Evolutionary conservation across 2,888 invertebrate species (phyloP).

Genomic region (Drosophila gaucha): DNA sequence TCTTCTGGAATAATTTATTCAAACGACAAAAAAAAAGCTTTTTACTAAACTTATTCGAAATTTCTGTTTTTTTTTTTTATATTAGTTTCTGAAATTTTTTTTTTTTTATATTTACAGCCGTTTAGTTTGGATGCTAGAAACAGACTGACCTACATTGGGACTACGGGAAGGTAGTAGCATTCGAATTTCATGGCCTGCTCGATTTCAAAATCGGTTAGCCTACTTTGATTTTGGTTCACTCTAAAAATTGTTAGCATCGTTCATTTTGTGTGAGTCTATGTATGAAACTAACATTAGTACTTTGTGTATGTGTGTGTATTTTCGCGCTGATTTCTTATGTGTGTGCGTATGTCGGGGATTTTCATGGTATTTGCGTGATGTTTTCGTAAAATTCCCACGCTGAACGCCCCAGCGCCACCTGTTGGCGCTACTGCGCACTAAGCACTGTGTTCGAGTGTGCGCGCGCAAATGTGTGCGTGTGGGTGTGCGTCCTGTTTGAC

Average conservation of each 20-base stretch:
- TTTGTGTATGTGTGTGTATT: neutral
- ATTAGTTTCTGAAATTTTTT: neutral
- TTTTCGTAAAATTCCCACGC: constrained; percentile 52
- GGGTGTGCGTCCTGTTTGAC: constrained; percentile 13
- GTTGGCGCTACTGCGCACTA: constrained; percentile 58
- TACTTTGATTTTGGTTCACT: constrained; percentile 46
- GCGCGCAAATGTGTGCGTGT: neutral
- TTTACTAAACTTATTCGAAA: neutral
- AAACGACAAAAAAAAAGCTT: neutral
- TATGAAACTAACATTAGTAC: neutral
- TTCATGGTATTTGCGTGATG: constrained; percentile 18
- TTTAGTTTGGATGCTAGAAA: constrained; percentile 8
- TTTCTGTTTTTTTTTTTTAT: constrained; percentile 3
- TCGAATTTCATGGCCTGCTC: constrained; percentile 2
- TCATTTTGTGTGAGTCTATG: neutral
- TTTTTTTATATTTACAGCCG: constrained; percentile 20
- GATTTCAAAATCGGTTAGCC: constrained; percentile 7
- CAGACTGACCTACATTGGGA: constrained; percentile 28
- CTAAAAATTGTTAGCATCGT: constrained; percentile 14
- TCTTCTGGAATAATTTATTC: neutral
- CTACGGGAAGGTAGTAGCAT: neutral
- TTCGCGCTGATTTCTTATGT: no score
- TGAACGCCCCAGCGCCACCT: constrained; percentile 64
- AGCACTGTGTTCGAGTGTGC: neutral
- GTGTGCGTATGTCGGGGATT: neutral